These are phyloP conservation scores for Drosophila triauraria DNA, from an alignment of 1,140 invertebrate genomes.

Conservation along the genomic window DNA sequence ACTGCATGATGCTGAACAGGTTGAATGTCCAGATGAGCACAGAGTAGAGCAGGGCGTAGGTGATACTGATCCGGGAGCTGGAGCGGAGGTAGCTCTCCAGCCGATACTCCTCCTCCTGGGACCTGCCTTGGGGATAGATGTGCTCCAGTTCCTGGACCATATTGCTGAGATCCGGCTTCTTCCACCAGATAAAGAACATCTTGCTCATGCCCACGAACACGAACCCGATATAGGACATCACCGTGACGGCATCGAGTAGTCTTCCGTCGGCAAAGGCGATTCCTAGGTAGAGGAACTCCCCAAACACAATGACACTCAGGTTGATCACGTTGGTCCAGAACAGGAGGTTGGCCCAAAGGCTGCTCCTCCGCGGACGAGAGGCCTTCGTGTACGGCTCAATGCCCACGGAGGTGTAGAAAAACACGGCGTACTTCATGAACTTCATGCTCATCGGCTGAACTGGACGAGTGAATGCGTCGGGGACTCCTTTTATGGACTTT, in stretches of 20 bases:
- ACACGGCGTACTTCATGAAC: conserved; percentile 67
- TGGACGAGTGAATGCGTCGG: background rate
- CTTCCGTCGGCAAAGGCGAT: conserved; percentile 38
- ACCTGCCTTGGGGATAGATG: conserved; percentile 49
- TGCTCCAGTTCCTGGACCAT: conserved; percentile 56
- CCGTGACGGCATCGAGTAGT: conserved; percentile 61
- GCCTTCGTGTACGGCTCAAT: conserved; percentile 53
- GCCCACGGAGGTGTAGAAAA: conserved; percentile 63
- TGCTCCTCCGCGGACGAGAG: background rate
- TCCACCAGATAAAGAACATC: conserved; percentile 67
- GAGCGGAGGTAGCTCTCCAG: conserved; percentile 53
- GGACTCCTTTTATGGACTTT: conserved; percentile 12
- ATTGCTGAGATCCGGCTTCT: conserved; percentile 44
- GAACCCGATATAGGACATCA: conserved; percentile 76
- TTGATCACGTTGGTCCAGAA: conserved; percentile 67
- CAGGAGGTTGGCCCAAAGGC: conserved; percentile 19
- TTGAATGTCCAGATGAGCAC: conserved; percentile 79
- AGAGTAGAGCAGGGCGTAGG: conserved; percentile 64
- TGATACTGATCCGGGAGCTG: conserved; percentile 50
- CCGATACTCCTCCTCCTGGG: conserved; percentile 44
- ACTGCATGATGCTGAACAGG: conserved; percentile 65
- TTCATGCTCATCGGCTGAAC: conserved; percentile 42
- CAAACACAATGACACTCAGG: conserved; percentile 20
- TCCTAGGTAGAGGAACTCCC: conserved; percentile 55
- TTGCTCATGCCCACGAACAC: conserved; percentile 64